Conservation (phyloP, 1,140 invertebrate genomes). For the Lamellibrachia luymesi region DNA sequence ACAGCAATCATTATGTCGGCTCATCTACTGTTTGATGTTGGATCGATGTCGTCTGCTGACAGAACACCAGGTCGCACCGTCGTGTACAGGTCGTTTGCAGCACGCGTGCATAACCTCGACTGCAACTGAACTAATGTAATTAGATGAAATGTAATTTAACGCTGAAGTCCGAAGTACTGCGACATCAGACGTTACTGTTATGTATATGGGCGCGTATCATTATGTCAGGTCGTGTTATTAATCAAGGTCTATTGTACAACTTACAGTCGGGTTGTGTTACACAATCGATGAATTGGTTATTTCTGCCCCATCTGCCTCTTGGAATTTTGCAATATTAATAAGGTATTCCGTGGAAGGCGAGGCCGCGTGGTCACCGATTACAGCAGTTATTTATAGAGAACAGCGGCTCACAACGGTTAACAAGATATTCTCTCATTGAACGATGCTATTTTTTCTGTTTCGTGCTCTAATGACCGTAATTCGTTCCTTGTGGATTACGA, state of each 20-base stretch:
- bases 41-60: too few relatives aligned
- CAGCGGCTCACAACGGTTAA: too few relatives aligned
- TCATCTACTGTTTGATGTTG: background rate
- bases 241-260: background rate
- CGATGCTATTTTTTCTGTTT: background rate
- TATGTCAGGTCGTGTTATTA: background rate
- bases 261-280: background rate
- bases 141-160: too few relatives aligned
- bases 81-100: too few relatives aligned
- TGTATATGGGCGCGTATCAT: background rate
- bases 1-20: background rate
- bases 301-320: background rate
- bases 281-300: background rate
- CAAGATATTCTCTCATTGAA: background rate
- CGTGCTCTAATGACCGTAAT: background rate
- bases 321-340: background rate
- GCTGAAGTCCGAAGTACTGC: too few relatives aligned
- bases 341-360: background rate
- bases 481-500: background rate
- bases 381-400: background rate
- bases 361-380: background rate
- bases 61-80: too few relatives aligned
- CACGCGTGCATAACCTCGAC: too few relatives aligned
- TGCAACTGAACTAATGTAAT: too few relatives aligned
- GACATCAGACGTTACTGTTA: background rate